These are phyloP conservation scores for Myripristis murdjan DNA, from an alignment of 2,797 vertebrate species.

Conservation along the genomic window DNA sequence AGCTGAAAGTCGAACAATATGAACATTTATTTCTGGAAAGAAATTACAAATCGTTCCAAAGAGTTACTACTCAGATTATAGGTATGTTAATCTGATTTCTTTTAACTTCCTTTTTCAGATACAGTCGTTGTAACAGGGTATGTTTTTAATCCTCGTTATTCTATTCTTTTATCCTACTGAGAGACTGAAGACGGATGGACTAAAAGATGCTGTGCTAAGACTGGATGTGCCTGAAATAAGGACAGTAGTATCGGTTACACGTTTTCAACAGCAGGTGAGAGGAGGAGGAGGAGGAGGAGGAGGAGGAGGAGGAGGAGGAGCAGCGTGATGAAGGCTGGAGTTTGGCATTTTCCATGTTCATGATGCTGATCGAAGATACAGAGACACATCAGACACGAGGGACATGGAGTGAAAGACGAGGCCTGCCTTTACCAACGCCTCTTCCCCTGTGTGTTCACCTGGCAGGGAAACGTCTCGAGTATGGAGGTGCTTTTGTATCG, in stretches of 20 bases:
- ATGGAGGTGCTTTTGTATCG: too few relatives aligned
- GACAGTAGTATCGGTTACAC: constrained; percentile 78
- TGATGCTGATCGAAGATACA: constrained; percentile 15
- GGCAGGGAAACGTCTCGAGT: too few relatives aligned
- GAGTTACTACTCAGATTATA: constrained; percentile 89
- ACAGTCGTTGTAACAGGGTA: constrained; percentile 84
- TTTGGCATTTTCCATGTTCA: constrained; percentile 40
- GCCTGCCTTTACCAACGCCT: background rate
- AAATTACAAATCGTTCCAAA: constrained; percentile 89
- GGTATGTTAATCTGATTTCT: constrained; percentile 79
- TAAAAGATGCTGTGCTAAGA: constrained; percentile 86
- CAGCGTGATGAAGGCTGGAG: constrained; percentile 27
- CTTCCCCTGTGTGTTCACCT: too few relatives aligned
- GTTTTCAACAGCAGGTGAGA: constrained; percentile 83
- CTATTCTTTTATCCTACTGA: constrained; percentile 79
- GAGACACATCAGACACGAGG: constrained; percentile 10
- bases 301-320: too few relatives aligned
- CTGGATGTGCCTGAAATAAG: constrained; percentile 82
- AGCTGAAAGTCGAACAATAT: constrained; percentile 83
- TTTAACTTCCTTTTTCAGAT: constrained; percentile 79
- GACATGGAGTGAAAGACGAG: background rate
- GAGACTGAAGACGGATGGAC: constrained; percentile 77
- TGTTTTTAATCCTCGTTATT: constrained; percentile 74
- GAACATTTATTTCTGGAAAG: constrained; percentile 91
- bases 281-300: constrained; percentile 72